A percentile compares a stretch with the other conserved stretches of the same genome.
Evolutionary conservation across 2,888 invertebrate genomes (phyloP).

Genomic region (Toxonevra muliebris): DNA sequence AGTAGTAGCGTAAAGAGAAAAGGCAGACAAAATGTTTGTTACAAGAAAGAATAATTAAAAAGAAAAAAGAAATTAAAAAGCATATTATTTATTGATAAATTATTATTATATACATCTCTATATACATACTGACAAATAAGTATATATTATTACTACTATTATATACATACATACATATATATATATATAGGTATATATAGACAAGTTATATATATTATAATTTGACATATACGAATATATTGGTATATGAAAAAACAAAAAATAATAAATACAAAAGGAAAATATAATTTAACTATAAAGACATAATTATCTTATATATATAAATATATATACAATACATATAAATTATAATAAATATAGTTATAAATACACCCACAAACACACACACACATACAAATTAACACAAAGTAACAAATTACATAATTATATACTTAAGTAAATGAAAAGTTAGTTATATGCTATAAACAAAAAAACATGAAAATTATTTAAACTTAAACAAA

Average conservation of each 20-base stretch:
- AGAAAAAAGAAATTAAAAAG: slow-evolving; percentile 38
- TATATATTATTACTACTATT: slow-evolving; percentile 38
- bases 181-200: slow-evolving; percentile 43
- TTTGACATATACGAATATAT: slow-evolving; percentile 13
- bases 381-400: slow-evolving; percentile 39
- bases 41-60: slow-evolving; percentile 39
- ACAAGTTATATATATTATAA: slow-evolving; percentile 45
- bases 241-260: slow-evolving; percentile 13
- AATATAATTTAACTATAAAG: slow-evolving; percentile 35
- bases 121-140: slow-evolving; percentile 44
- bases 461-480: slow-evolving; percentile 37
- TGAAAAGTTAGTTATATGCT: slow-evolving; percentile 27
- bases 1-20: slow-evolving; percentile 26
- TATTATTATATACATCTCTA: slow-evolving; percentile 45
- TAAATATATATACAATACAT: slow-evolving; percentile 37
- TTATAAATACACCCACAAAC: slow-evolving; percentile 38
- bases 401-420: slow-evolving; percentile 34
- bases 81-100: slow-evolving; percentile 49
- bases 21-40: slow-evolving; percentile 33
- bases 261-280: slow-evolving; percentile 22
- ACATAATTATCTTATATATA: slow-evolving; percentile 24
- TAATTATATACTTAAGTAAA: slow-evolving; percentile 24
- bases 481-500: slow-evolving; percentile 7
- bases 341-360: slow-evolving; percentile 46
- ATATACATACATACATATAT: slow-evolving; percentile 42